Percentiles rank a stretch among this genome's conserved stretches.
Evolutionary conservation across 23 tunicate species (phyloP).

Genomic region (Pegea sp.): DNA sequence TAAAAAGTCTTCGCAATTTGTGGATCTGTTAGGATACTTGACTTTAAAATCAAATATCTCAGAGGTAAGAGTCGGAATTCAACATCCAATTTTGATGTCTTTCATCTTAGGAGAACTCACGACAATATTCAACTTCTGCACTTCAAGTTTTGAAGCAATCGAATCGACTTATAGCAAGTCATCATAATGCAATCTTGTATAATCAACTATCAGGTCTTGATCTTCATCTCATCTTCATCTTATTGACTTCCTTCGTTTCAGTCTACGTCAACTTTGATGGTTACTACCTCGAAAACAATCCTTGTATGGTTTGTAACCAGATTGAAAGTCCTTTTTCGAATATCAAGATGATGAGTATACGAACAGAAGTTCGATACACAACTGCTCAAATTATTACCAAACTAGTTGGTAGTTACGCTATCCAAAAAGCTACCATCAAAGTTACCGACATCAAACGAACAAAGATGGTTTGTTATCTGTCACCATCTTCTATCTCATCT

Average conservation of each 20-base stretch:
- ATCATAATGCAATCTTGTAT: conserved; percentile 72
- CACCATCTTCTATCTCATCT: background rate
- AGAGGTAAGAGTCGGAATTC: conserved; percentile 4
- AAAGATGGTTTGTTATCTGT: conserved; percentile 35
- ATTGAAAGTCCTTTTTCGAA: conserved; percentile 35
- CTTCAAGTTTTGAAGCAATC: conserved; percentile 24
- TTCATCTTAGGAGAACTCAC: conserved; percentile 5
- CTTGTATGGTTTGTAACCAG: conserved; percentile 84
- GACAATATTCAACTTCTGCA: conserved; percentile 23
- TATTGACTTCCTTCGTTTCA: conserved; percentile 4
- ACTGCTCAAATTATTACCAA: conserved; percentile 76
- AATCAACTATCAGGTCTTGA: conserved; percentile 44
- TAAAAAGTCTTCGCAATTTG: conserved; percentile 59
- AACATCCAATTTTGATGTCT: background rate
- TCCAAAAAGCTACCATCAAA: conserved; percentile 58
- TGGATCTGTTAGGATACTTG: conserved; percentile 72
- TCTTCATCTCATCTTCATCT: background rate
- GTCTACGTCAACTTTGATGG: conserved; percentile 88
- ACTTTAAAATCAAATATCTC: conserved; percentile 30
- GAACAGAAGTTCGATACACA: conserved; percentile 61
- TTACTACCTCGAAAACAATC: conserved; percentile 75
- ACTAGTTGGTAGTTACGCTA: conserved; percentile 48
- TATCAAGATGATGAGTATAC: conserved; percentile 44
- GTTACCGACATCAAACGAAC: conserved; percentile 70
- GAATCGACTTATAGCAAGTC: conserved; percentile 36